Conservation (phyloP, 2,888 invertebrate species). For the Alloscopus bannaensis region DNA sequence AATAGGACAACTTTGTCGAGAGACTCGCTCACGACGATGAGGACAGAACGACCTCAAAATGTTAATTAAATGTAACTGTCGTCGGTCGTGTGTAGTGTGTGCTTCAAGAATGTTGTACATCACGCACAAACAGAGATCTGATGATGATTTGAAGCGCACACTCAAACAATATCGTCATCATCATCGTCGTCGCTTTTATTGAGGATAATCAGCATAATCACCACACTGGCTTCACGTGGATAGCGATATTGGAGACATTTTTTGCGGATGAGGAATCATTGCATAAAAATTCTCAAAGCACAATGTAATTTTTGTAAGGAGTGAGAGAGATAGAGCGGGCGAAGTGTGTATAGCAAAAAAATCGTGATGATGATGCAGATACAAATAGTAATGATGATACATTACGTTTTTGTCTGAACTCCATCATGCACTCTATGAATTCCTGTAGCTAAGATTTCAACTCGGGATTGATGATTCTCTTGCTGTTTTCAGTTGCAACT, state of each 20-base stretch:
- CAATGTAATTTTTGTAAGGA: not conserved
- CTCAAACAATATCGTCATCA: not conserved
- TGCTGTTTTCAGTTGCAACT: not conserved
- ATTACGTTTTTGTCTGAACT: no score
- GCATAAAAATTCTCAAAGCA: slow-evolving; percentile 10
- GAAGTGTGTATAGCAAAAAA: no score
- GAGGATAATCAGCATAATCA: not conserved
- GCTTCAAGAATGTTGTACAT: not conserved
- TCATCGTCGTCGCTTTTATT: not conserved
- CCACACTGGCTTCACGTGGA: slow-evolving; percentile 57
- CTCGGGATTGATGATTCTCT: slow-evolving; percentile 1
- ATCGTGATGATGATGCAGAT: no score
- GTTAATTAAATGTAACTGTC: slow-evolving; percentile 6
- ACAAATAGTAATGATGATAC: no score
- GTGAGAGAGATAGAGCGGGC: no score
- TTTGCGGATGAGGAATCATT: no score
- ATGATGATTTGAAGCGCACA: no score
- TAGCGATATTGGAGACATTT: slow-evolving; percentile 29
- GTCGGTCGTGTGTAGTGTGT: no score
- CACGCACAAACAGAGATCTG: not conserved
- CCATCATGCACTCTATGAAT: no score
- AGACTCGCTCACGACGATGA: no score
- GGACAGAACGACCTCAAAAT: slow-evolving; percentile 48
- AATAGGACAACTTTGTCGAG: no score
- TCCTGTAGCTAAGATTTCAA: no score